Evolutionary conservation across 2,113 vertebrate genomes (phyloP).

Genomic region (Tangachromis dhanisi): DNA sequence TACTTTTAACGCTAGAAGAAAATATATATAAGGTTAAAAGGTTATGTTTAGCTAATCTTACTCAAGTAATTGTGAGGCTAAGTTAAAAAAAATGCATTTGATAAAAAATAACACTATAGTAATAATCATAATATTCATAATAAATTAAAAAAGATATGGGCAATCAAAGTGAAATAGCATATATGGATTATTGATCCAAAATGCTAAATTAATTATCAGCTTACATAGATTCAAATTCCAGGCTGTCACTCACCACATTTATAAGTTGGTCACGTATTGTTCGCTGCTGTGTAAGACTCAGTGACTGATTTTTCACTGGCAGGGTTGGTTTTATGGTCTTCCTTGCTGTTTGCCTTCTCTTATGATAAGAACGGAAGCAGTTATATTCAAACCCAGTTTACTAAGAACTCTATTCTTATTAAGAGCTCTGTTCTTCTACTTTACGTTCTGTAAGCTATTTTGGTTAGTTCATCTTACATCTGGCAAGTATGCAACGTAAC

Average conservation of each 20-base stretch:
- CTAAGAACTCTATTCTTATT: not conserved
- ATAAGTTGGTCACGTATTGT: not conserved
- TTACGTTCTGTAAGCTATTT: not conserved
- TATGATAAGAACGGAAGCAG: not conserved
- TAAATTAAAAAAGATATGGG: not conserved
- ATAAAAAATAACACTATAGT: not conserved
- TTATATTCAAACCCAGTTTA: not conserved
- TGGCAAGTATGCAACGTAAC: no score
- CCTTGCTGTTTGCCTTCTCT: not conserved
- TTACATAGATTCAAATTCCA: not conserved
- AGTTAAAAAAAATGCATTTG: not conserved
- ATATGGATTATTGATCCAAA: not conserved
- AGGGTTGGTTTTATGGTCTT: not conserved
- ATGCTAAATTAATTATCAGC: not conserved
- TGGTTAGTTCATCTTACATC: no score
- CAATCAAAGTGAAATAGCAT: not conserved
- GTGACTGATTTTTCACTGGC: not conserved
- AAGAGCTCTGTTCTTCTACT: not conserved
- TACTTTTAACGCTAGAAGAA: not conserved
- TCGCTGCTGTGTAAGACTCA: not conserved
- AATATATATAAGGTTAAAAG: rapidly evolving
- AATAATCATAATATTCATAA: not conserved
- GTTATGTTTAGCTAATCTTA: not conserved
- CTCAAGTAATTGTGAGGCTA: not conserved
- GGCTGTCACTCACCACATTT: not conserved